Evolutionary conservation across 2,888 invertebrate species (phyloP), one percentile per base, ranked within the genome.

Genomic region (Drosophila planitibia): DNA sequence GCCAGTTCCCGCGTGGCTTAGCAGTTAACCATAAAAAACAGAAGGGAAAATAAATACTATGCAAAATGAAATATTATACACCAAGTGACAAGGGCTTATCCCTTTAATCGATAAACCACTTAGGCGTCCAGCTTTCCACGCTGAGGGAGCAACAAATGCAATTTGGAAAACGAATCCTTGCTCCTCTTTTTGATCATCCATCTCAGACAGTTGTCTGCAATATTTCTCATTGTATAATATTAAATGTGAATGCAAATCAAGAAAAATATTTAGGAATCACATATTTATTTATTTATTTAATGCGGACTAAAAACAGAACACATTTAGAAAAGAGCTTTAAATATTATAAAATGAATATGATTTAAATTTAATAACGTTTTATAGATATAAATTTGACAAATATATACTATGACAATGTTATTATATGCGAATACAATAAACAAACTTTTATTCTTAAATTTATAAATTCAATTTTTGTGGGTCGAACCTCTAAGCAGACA

Each of bases 21-120:
- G 35, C 57, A 51, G 6, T 71, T 72, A 67, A 58, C 58, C 76
- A 64, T 58, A 58, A 47, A 32, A 44, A 35, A 16, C 33, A 14
- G n/a, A 28, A 52, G 1, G 28, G 7, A 22, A 61, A 54, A n/a
- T 4, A 4, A n/a, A 30, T 19, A 14, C 30, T 22, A 47, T 22
- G 51, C 28, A 51, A 51, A 53, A n/a, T 6, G 5, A 53, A 22
- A 53, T 16, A 30, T 28, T n/a, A 55, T 4, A 35, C n/a, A 49
- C 54, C 33, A 54, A 7, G 28, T 55, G 19, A 19, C 52, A 51
- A 47, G 59, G 49, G 58, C 39, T 49, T 61, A 67, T 39, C 32
- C 61, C 51, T 39, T 58, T 66, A 78, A 80, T 78, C 76, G 76
- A 78, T 78, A 76, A 71, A 54, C 57, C 66, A 62, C 30, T 44